Evolutionary conservation across 2,113 vertebrate genomes (phyloP).

Genomic region (Colossoma macropomum): DNA sequence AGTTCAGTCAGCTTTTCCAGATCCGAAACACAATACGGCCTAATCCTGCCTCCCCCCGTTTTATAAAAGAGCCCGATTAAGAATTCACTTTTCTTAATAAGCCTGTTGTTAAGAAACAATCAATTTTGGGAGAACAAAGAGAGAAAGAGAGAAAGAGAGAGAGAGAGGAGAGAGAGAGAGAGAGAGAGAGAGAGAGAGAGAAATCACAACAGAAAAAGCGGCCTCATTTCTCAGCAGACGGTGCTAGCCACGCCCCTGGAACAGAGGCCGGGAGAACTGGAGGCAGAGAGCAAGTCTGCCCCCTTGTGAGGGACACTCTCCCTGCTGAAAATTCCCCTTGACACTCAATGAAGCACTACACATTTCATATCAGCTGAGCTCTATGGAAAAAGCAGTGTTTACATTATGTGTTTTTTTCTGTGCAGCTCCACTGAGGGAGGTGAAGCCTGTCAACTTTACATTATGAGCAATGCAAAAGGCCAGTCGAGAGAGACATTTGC

Average conservation of each 20-base stretch:
- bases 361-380: neutral
- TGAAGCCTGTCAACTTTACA: neutral
- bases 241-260: neutral
- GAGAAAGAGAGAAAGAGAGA: neutral
- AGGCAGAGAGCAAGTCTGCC: conserved; percentile 59
- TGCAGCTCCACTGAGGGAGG: neutral
- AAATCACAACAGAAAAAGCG: conserved; percentile 14
- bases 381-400: neutral
- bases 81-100: neutral
- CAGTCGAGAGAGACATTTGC: neutral
- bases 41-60: neutral
- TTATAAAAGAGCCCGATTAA: neutral
- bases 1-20: conserved; percentile 10
- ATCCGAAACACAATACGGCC: neutral
- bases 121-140: neutral
- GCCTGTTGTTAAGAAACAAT: conserved; percentile 12
- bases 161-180: neutral
- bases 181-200: neutral
- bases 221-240: conserved; percentile 9
- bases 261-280: conserved; percentile 7
- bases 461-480: neutral
- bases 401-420: neutral
- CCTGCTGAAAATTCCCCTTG: neutral
- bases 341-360: neutral
- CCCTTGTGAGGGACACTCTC: conserved; percentile 47